phyloP scores from a whole-genome alignment of 2,797 vertebrate genomes.

The Picus viridis region DNA sequence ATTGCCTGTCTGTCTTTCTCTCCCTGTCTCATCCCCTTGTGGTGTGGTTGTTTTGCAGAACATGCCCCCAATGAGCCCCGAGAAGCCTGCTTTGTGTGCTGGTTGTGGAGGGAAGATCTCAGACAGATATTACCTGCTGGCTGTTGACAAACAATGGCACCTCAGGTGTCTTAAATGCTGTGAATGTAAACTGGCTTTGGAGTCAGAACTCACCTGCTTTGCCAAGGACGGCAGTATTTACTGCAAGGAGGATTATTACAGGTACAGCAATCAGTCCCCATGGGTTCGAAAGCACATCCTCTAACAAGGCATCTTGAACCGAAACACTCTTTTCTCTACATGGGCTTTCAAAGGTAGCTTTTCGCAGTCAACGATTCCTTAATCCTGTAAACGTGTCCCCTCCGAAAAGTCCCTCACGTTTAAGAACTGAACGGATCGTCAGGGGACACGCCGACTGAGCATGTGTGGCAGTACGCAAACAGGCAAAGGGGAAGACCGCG shows the following conservation, averaged over 20 bases:
- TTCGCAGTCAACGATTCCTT: background rate
- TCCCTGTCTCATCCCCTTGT: slow-evolving; percentile 46
- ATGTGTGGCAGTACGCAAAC: background rate
- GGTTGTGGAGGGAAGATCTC: slow-evolving; percentile 98
- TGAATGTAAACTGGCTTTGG: slow-evolving; percentile 98
- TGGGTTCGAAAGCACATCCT: background rate
- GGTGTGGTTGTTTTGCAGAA: slow-evolving; percentile 82
- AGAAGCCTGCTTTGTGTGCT: slow-evolving; percentile 97
- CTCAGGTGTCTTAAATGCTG: slow-evolving; percentile 98
- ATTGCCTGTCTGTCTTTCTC: background rate
- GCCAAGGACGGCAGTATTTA: slow-evolving; percentile 99
- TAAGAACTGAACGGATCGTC: background rate
- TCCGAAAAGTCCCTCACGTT: background rate
- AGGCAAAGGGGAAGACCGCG: background rate
- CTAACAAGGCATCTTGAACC: background rate
- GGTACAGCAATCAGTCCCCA: slow-evolving; percentile 80
- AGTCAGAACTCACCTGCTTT: slow-evolving; percentile 98
- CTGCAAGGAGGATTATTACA: slow-evolving; percentile 99
- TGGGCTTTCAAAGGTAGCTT: slow-evolving; percentile 21
- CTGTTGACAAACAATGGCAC: slow-evolving; percentile 99
- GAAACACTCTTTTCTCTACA: slow-evolving; percentile 5
- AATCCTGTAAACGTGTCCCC: background rate
- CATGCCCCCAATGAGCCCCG: slow-evolving; percentile 94
- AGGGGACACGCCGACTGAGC: background rate
- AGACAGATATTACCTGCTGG: slow-evolving; percentile 98